These are phyloP conservation scores for Poeciliopsis infans DNA, from an alignment of 2,797 vertebrate species.

Conservation along the genomic window DNA sequence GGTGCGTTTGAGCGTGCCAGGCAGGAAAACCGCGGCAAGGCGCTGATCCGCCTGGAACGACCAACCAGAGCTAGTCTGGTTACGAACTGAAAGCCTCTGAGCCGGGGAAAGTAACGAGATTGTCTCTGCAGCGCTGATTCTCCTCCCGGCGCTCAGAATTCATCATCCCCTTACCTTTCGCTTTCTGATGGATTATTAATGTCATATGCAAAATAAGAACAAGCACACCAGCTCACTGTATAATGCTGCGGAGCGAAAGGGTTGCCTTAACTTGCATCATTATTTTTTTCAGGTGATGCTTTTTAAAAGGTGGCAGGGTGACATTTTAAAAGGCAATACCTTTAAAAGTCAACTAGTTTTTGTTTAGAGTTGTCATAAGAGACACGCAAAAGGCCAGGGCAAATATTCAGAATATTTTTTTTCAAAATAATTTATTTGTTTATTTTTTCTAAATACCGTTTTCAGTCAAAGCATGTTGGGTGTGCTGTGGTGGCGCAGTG, in stretches of 20 bases:
- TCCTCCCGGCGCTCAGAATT: constrained; percentile 66
- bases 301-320: constrained; percentile 57
- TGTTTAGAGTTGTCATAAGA: constrained; percentile 25
- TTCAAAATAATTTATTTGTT: not conserved
- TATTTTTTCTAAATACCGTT: not conserved
- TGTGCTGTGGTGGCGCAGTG: too few relatives aligned
- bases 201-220: constrained; percentile 68
- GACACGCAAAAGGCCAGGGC: constrained; percentile 16
- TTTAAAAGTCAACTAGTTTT: constrained; percentile 45
- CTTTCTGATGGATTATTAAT: constrained; percentile 70
- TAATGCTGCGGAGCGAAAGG: constrained; percentile 21
- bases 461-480: too few relatives aligned
- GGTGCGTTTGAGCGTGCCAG: constrained; percentile 1
- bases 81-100: constrained; percentile 61
- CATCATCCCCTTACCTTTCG: constrained; percentile 69
- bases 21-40: constrained; percentile 41
- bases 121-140: constrained; percentile 60
- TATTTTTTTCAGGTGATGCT: constrained; percentile 42
- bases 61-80: constrained; percentile 56
- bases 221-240: constrained; percentile 55
- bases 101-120: constrained; percentile 55
- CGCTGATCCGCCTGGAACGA: constrained; percentile 67
- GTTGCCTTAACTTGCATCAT: constrained; percentile 71
- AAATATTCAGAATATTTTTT: not conserved
- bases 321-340: constrained; percentile 53